Base-by-base conservation (phyloP, 2,113 vertebrate species). In the Lepisosteus osseus region DNA sequence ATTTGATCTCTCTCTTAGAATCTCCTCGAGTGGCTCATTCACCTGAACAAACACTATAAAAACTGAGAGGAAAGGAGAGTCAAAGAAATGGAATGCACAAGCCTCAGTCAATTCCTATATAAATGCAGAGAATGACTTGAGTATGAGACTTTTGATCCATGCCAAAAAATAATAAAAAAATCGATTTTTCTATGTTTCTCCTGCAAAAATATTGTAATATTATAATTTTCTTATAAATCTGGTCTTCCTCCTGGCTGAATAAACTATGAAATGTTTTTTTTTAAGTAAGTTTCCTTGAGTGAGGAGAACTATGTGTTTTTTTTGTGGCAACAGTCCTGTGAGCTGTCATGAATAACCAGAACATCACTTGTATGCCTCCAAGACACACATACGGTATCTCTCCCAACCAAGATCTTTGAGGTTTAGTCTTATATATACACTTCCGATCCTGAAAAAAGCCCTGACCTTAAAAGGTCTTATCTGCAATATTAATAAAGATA, bases 11-110 rank as follows among this genome's bases (percentile, higher is more conserved):
- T 43, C 62, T 64, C 12, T 2, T 3, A 43, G 17, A 59, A 59
- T 59, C 14, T 43, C 8, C 11, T 64, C 2, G 6, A 41, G 15
- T 43, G 14, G 15, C 17, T 64, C 62, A 64, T 51, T 51, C 47
- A 51, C 62, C 62, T 64, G 62, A 64, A 64, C 62, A 64, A 64
- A 64, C 62, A 64, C 3, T 64, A 64, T 40, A 41, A 17, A 64
- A 15, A 7, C 14, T 7, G 62, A 64, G 29, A 41, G 62, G 62
- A 64, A 64, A 29, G 41, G 14, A 51, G 17, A 64, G 57, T 59
- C 57, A 59, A 13, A n/a, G 6, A 8, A 59, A 59, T 40, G 62
- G 62, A 64, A 64, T 64, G 62, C 62, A 43, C 62, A 64, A 6
- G 2, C 7, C 62, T 17, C 29, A 13, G 62, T 11, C 3, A 12